Evolutionary conservation across 2,113 vertebrate species (phyloP), one percentile per base, ranked within the genome.

Genomic region (Gallinago paraguaiae): DNA sequence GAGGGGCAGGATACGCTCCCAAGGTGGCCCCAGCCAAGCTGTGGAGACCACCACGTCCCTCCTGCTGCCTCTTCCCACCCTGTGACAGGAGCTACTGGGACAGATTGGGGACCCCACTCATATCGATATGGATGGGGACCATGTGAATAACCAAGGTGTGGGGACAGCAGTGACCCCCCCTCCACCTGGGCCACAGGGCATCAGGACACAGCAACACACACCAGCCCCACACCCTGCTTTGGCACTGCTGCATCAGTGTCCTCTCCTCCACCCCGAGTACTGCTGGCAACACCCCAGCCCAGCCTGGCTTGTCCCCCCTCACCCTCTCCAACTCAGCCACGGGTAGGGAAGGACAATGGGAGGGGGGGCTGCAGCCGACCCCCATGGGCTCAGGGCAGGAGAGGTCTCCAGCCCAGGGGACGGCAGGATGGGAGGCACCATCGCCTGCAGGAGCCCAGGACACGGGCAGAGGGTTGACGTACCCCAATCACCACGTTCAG

Each of bases 401-500:
- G 1, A 1, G 37, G 23, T 30, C 45, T 57, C n/a, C 79, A 82
- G 50, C 51, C 11, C 89, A 19, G 53, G 75, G 70, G 13, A 20
- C 4, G 7, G 45, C 20, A 56, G 45, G 31, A 35, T 0, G 0
- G 77, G 59, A 60, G 45, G 35, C 18, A 6, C 53, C 63, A 17
- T 5, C 5, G 8, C 7, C 35, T 22, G 5, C 4, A 0, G 31
- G 63, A 54, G 13, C 74, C 61, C 86, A 71, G 76, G 77, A 53
- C 24, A 17, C 56, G 71, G 93, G 86, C 92, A 63, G 97, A 91
- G 93, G 96, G 93, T 94, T 60, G 81, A 97, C 97, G 27, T 97
- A 98, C 98, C 96, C 97, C 98, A 17, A 98, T 97, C 2, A 96
- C 97, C 83, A 96, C 96, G 70, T 98, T 98, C 95, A 98, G 96